A percentile compares a stretch with the other conserved stretches of the same genome.
Conservation (phyloP, 2,797 vertebrate genomes). For the Cephalopachus bancanus region DNA sequence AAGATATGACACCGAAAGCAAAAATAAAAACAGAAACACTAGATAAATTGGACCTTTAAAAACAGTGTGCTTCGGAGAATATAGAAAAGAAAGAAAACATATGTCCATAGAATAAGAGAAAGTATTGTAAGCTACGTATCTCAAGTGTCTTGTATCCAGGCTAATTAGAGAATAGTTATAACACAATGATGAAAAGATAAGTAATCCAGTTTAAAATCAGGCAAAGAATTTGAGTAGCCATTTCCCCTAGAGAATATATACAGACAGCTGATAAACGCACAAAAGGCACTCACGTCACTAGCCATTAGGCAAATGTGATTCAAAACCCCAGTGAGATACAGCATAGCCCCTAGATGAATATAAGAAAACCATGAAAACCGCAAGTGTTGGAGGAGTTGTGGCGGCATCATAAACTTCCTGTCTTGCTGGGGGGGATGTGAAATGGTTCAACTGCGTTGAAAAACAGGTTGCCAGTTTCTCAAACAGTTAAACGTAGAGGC, state of each 20-base stretch:
- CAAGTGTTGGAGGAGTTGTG: background rate
- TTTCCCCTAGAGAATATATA: background rate
- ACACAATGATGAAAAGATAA: background rate
- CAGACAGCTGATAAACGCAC: background rate
- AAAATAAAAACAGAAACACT: background rate
- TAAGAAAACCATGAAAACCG: background rate
- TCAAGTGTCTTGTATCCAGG: background rate
- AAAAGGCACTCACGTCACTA: background rate
- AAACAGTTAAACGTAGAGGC: background rate
- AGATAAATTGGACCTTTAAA: background rate
- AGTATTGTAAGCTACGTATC: background rate
- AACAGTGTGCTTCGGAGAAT: background rate
- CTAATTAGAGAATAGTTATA: background rate
- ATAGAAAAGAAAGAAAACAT: background rate
- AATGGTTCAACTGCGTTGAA: background rate
- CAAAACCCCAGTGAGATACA: background rate
- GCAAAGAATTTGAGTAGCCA: background rate
- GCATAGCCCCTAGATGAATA: background rate
- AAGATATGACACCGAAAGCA: background rate
- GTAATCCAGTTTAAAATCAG: background rate
- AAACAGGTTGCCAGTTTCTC: background rate
- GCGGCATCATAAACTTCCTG: background rate
- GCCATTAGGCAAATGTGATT: background rate
- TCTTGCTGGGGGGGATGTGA: background rate
- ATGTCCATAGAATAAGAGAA: background rate